Conservation (phyloP, 2,113 vertebrate species). For the Alexandromys fortis region DNA sequence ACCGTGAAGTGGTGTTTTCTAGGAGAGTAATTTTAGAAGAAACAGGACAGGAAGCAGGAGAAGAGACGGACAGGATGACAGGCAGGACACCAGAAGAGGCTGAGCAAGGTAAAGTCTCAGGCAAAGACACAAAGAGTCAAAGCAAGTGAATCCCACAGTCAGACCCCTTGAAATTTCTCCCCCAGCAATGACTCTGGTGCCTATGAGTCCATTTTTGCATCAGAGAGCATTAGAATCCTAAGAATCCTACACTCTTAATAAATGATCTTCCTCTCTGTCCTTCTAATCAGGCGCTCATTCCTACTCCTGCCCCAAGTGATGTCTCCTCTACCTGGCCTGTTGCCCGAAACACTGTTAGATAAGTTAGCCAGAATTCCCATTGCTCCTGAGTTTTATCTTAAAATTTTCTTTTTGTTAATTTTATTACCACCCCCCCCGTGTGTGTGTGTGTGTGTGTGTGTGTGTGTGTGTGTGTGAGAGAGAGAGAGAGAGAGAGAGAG, state of each 20-base stretch:
- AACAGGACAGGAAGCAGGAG: neutral
- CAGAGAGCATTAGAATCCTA: neutral
- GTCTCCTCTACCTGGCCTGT: too few species aligned
- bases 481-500: too few species aligned
- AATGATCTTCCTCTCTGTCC: too few species aligned
- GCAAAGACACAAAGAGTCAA: neutral
- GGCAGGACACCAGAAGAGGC: neutral
- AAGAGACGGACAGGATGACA: neutral
- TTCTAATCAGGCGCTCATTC: neutral
- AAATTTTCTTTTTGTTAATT: neutral
- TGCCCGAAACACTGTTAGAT: neutral
- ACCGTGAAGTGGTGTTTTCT: neutral
- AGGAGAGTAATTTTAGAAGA: neutral
- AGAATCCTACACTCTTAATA: neutral
- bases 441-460: too few species aligned
- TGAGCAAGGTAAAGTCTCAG: neutral
- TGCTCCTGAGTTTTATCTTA: neutral
- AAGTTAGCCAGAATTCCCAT: neutral
- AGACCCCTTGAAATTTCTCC: too few species aligned
- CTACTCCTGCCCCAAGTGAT: neutral
- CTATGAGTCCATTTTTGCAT: neutral
- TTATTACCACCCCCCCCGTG: too few species aligned
- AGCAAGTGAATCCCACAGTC: neutral
- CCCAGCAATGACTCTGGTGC: neutral
- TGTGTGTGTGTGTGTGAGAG: rapidly evolving